phyloP scores from a whole-genome alignment of 2,113 vertebrate genomes.

The Seriola aureovittata region DNA sequence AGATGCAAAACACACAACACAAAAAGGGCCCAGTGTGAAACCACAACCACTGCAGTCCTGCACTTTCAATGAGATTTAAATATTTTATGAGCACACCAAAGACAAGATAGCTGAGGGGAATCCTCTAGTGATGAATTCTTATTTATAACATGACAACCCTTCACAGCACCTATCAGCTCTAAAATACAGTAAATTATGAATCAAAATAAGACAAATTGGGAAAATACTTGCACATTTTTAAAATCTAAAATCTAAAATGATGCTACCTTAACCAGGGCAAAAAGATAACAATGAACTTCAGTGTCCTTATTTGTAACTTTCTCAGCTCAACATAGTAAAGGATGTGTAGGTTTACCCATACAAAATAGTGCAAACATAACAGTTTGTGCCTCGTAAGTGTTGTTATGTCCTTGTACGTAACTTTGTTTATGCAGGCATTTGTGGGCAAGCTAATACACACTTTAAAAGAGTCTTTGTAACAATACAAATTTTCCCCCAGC shows the following conservation, averaged over 20 bases:
- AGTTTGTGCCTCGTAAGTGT: background rate
- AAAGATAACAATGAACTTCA: background rate
- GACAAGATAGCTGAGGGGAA: conserved; percentile 44
- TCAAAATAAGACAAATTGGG: conserved; percentile 6
- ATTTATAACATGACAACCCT: conserved; percentile 45
- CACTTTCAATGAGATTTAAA: conserved; percentile 60
- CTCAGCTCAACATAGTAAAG: no score
- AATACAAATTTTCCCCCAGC: background rate
- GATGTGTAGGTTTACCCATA: background rate
- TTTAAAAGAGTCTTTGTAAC: background rate
- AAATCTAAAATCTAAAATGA: background rate
- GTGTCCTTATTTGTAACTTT: background rate
- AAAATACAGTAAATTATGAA: conserved; percentile 27
- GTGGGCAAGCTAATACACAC: background rate
- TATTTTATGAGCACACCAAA: conserved; percentile 68
- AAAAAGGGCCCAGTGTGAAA: conserved; percentile 49
- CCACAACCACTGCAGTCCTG: conserved; percentile 36
- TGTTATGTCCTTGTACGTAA: no score
- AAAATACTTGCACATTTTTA: background rate
- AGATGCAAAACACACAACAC: conserved; percentile 44
- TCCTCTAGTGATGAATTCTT: conserved; percentile 40
- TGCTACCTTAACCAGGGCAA: background rate
- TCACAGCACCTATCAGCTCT: conserved; percentile 11
- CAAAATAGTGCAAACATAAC: background rate
- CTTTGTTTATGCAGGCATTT: background rate